Conservation (phyloP, 2,797 vertebrate genomes). For the Masticophis lateralis region DNA sequence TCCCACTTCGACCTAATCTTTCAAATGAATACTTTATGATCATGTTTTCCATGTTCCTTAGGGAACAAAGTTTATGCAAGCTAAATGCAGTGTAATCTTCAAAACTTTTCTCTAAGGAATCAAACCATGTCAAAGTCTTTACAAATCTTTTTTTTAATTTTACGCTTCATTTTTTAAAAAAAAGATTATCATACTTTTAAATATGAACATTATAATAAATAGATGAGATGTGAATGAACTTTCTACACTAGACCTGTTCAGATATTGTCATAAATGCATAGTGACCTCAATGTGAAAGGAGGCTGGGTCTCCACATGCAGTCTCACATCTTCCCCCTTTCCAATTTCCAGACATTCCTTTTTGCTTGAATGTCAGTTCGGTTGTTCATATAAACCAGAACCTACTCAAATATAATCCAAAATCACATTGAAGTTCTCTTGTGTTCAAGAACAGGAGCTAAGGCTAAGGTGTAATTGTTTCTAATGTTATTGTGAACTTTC, state of each 20-base stretch:
- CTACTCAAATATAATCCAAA: not conserved
- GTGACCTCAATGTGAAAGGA: not conserved
- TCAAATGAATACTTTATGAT: slow-evolving; percentile 34
- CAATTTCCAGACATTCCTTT: not conserved
- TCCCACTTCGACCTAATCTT: slow-evolving; percentile 31
- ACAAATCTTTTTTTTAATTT: not conserved
- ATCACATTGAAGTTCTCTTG: not conserved
- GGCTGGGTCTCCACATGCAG: not conserved
- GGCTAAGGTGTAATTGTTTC: not conserved
- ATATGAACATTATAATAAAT: not conserved
- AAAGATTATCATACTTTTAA: not conserved
- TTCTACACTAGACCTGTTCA: not conserved
- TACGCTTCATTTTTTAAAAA: not conserved
- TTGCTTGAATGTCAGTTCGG: not conserved
- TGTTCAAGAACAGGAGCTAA: not conserved
- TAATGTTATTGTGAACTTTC: not conserved
- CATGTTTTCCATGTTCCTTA: slow-evolving; percentile 43
- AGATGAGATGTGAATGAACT: not conserved
- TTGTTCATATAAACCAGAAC: not conserved
- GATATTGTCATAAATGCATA: not conserved
- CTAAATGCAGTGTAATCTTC: slow-evolving; percentile 5
- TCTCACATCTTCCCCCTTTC: not conserved
- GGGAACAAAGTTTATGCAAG: slow-evolving; percentile 21
- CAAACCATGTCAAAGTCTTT: not conserved
- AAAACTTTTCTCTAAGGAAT: not conserved